These are phyloP conservation scores for Thomomys bottae DNA, from an alignment of 2,113 vertebrate species.

Conservation along the genomic window DNA sequence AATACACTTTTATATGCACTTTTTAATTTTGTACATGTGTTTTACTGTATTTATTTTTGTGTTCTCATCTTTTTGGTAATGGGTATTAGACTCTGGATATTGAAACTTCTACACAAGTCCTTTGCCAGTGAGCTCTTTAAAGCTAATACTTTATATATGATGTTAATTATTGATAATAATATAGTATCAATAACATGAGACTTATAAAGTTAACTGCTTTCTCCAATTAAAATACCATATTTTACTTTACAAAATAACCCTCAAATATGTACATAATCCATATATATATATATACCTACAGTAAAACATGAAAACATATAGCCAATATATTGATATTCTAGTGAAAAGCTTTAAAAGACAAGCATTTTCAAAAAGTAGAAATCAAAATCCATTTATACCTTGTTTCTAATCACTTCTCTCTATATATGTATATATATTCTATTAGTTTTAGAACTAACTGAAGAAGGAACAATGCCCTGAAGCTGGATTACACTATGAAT, in stretches of 20 bases:
- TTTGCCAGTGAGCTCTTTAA: not conserved
- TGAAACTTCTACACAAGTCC: too few relatives aligned
- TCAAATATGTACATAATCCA: too few relatives aligned
- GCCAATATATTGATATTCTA: not conserved
- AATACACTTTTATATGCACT: too few relatives aligned
- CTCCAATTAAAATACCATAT: not conserved
- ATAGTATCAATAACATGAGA: not conserved
- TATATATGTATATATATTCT: not conserved
- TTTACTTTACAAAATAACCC: too few relatives aligned
- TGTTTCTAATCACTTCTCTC: not conserved
- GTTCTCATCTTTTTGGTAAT: too few relatives aligned
- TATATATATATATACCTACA: not conserved
- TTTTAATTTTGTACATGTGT: too few relatives aligned
- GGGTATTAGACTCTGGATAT: too few relatives aligned
- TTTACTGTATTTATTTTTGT: too few relatives aligned
- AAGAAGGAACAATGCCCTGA: not conserved
- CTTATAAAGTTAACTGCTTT: not conserved
- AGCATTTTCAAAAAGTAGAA: slow-evolving; percentile 12
- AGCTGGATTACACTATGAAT: not conserved
- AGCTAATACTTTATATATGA: not conserved
- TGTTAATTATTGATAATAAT: not conserved
- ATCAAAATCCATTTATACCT: not conserved
- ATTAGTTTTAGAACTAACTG: not conserved
- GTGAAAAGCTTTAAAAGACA: not conserved
- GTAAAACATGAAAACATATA: not conserved